A percentile compares a stretch with the other conserved stretches of the same genome.
These are phyloP conservation scores for Dipodomys merriami DNA, from an alignment of 2,113 vertebrate genomes.

Conservation along the genomic window DNA sequence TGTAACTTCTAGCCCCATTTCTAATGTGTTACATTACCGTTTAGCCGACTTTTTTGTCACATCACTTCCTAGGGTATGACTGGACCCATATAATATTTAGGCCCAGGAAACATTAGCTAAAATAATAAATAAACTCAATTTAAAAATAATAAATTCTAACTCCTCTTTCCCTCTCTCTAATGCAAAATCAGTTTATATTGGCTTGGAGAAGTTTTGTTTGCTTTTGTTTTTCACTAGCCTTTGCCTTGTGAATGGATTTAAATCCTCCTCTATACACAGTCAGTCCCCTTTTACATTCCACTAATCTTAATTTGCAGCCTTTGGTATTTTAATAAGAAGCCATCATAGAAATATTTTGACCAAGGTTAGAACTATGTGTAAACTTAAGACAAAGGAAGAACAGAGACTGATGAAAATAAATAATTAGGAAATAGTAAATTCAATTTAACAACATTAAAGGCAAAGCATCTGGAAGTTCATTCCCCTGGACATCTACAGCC, in stretches of 20 bases:
- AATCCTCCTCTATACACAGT: background rate
- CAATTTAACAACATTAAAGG: conserved; percentile 37
- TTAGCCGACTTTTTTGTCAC: background rate
- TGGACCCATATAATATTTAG: background rate
- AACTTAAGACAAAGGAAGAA: conserved; percentile 50
- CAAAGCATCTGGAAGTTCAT: conserved; percentile 7
- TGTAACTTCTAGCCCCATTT: background rate
- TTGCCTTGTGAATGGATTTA: background rate
- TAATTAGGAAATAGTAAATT: conserved; percentile 32
- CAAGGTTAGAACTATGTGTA: conserved; percentile 34
- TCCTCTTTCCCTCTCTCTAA: background rate
- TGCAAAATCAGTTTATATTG: background rate
- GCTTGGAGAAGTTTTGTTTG: background rate
- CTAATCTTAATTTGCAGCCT: conserved; percentile 20
- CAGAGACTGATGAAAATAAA: conserved; percentile 11
- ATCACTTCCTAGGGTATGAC: background rate
- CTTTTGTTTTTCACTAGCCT: background rate
- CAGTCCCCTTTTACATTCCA: conserved; percentile 39
- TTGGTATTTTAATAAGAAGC: conserved; percentile 35
- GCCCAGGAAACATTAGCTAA: too few species aligned
- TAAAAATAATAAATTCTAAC: background rate
- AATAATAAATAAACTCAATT: too few species aligned
- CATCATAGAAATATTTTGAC: background rate
- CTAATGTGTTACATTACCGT: background rate
- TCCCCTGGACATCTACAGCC: background rate